Percentiles rank a stretch among this genome's conserved stretches.
These are phyloP conservation scores for Callosobruchus maculatus DNA, from an alignment of 2,888 invertebrate genomes.

Conservation along the genomic window DNA sequence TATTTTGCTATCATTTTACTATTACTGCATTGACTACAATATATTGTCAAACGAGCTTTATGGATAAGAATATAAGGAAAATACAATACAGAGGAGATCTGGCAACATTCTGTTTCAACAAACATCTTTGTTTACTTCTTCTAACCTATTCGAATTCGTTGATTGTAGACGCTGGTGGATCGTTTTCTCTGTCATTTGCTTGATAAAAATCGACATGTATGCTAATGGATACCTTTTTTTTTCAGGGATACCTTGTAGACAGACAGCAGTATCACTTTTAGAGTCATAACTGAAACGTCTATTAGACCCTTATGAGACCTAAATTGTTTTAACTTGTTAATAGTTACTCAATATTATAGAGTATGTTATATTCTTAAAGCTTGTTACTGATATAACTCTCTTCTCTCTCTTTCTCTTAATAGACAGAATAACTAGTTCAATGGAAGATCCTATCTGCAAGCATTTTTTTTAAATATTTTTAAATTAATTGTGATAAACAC, in stretches of 20 bases:
- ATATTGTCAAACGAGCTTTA: too few species aligned
- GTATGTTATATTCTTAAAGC: conserved; percentile 43
- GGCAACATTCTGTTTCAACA: too few species aligned
- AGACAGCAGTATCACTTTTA: conserved; percentile 7
- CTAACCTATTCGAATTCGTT: too few species aligned
- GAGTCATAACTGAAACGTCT: neutral
- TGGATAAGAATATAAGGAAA: too few species aligned
- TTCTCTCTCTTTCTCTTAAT: neutral
- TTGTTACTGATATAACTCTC: conserved; percentile 31
- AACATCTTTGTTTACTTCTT: too few species aligned
- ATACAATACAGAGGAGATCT: too few species aligned
- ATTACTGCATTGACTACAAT: too few species aligned
- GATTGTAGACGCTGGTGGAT: too few species aligned
- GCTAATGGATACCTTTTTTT: conserved; percentile 16
- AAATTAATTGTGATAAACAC: neutral
- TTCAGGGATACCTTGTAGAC: conserved; percentile 40
- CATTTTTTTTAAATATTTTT: neutral
- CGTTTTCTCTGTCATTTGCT: too few species aligned
- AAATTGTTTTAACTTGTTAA: conserved; percentile 25
- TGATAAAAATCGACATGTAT: too few species aligned
- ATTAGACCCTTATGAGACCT: neutral
- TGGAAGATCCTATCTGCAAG: neutral
- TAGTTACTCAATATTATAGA: conserved; percentile 43
- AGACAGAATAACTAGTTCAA: neutral
- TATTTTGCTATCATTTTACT: too few species aligned